Percentiles rank a stretch among this genome's conserved stretches.
Conservation (phyloP, 1,140 invertebrate genomes). For the Lutraria rhynchaena region DNA sequence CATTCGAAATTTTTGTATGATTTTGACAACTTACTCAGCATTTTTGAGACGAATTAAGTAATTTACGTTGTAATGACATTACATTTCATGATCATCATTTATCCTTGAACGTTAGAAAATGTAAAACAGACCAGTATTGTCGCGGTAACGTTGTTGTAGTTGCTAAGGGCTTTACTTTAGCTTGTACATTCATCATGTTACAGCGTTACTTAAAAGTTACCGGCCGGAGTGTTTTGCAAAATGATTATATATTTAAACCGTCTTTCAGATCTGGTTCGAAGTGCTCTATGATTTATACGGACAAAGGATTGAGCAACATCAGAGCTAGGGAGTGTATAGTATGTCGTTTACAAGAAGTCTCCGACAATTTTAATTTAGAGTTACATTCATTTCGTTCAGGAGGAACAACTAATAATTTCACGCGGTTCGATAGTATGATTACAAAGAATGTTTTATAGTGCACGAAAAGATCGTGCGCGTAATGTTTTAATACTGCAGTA, state of each 20-base stretch:
- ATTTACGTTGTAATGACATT: too few species aligned
- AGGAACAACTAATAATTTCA: constrained; percentile 31
- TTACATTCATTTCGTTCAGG: constrained; percentile 54
- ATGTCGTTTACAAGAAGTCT: constrained; percentile 22
- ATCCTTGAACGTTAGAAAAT: constrained; percentile 42
- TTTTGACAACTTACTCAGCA: constrained; percentile 2
- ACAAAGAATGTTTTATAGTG: too few species aligned
- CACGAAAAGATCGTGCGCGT: too few species aligned
- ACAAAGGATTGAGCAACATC: constrained; percentile 56
- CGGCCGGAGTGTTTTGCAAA: background rate
- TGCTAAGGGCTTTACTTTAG: constrained; percentile 42
- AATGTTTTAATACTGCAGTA: too few species aligned
- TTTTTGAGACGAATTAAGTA: constrained; percentile 48
- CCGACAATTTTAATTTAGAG: constrained; percentile 26
- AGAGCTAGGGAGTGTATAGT: constrained; percentile 26
- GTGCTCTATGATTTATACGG: constrained; percentile 49
- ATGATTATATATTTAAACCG: constrained; percentile 56
- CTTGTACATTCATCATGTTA: constrained; percentile 61
- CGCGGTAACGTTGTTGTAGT: constrained; percentile 56
- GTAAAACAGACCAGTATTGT: constrained; percentile 64
- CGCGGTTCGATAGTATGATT: too few species aligned
- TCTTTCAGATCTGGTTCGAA: constrained; percentile 37
- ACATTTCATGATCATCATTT: constrained; percentile 42
- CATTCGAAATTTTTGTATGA: too few species aligned
- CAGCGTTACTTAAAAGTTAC: constrained; percentile 41